Evolutionary conservation across 2,797 vertebrate species (phyloP).

Genomic region (Hafferia zeledoni): DNA sequence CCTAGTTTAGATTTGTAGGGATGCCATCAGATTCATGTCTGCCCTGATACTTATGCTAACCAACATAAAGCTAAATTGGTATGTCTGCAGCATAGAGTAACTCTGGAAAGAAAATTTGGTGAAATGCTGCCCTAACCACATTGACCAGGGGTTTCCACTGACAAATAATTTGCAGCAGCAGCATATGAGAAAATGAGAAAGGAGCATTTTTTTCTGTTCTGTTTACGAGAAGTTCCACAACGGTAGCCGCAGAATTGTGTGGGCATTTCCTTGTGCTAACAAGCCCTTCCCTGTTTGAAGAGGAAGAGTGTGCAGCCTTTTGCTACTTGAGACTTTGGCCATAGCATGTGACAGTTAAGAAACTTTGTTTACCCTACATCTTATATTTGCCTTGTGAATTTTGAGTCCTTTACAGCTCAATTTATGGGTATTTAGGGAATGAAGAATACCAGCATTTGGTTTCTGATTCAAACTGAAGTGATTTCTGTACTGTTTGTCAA

Average conservation of each 20-base stretch:
- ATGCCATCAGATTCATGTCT: not conserved
- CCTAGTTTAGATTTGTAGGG: not conserved
- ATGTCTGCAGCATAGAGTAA: not conserved
- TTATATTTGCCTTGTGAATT: not conserved
- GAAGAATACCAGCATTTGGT: not conserved
- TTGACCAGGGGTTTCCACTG: not conserved
- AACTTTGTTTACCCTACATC: not conserved
- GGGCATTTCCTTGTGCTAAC: constrained; percentile 1
- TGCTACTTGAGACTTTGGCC: not conserved
- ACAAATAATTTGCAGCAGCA: not conserved
- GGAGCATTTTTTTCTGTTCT: not conserved
- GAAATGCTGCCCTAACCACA: not conserved
- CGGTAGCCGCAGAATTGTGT: not conserved
- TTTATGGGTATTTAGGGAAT: not conserved
- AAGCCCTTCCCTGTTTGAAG: constrained; percentile 6
- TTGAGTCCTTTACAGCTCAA: not conserved
- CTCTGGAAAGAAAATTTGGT: not conserved
- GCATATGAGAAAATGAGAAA: not conserved
- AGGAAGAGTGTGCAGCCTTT: not conserved
- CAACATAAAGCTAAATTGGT: not conserved
- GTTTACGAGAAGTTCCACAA: not conserved
- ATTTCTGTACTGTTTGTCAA: not conserved
- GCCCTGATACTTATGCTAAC: not conserved
- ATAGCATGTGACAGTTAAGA: not conserved
- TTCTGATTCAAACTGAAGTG: not conserved